These are phyloP conservation scores for Silurus asotus DNA, from an alignment of 2,113 vertebrate genomes.

Conservation along the genomic window DNA sequence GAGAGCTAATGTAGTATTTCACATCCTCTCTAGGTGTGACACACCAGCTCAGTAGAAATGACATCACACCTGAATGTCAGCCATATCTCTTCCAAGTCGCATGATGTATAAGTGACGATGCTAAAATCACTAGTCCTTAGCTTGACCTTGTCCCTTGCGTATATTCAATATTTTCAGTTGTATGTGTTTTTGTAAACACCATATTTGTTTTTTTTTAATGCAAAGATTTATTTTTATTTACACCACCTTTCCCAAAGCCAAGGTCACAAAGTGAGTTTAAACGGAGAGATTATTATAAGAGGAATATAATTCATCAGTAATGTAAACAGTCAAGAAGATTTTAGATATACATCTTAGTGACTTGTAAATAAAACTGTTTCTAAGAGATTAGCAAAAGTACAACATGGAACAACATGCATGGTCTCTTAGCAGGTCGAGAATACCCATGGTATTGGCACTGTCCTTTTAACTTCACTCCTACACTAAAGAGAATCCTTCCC, in stretches of 20 bases:
- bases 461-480: not conserved
- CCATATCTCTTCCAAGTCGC: not conserved
- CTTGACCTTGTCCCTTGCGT: not conserved
- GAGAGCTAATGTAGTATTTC: slow-evolving; percentile 15
- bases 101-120: not conserved
- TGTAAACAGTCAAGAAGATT: not conserved
- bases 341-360: not conserved
- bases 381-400: not conserved
- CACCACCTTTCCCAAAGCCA: not conserved
- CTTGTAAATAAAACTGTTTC: not conserved
- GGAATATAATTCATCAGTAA: not conserved
- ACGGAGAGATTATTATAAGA: not conserved
- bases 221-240: not conserved
- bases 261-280: not conserved
- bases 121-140: not conserved
- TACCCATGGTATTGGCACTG: not conserved
- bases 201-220: not conserved
- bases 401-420: not conserved
- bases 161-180: not conserved
- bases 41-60: not conserved
- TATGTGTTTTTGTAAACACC: not conserved
- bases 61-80: not conserved
- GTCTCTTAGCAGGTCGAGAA: not conserved
- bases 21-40: not conserved
- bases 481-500: not conserved